These are phyloP conservation scores for Augochlorella aurata DNA, from an alignment of 2,888 invertebrate genomes.

Conservation along the genomic window DNA sequence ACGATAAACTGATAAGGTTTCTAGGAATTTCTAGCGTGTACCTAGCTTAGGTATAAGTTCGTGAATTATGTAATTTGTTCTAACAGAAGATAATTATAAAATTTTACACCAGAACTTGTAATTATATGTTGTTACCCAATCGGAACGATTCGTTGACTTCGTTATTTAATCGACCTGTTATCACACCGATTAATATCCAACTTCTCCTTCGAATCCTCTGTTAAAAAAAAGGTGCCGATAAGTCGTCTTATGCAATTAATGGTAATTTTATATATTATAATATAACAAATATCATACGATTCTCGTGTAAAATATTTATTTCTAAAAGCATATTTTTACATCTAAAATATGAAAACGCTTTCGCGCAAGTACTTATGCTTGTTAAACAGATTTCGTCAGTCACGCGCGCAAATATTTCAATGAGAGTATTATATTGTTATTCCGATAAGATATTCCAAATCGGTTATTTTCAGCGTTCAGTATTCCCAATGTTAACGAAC, in stretches of 20 bases:
- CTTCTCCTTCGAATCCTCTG: too few species aligned
- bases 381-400: too few species aligned
- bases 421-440: too few species aligned
- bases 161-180: not conserved
- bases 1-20: slow-evolving; percentile 29
- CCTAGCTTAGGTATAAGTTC: slow-evolving; percentile 55
- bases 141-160: not conserved
- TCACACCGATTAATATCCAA: not conserved
- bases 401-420: too few species aligned
- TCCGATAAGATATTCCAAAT: too few species aligned
- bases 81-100: slow-evolving; percentile 64
- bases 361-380: too few species aligned
- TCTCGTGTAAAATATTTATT: too few species aligned
- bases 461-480: too few species aligned
- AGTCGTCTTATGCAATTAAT: not conserved
- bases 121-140: slow-evolving; percentile 23
- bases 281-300: too few species aligned
- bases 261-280: not conserved
- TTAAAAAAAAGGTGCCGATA: not conserved
- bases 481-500: too few species aligned
- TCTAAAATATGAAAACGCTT: too few species aligned
- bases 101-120: slow-evolving; percentile 64
- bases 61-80: slow-evolving; percentile 66
- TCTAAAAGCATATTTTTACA: too few species aligned
- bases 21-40: slow-evolving; percentile 37